A percentile compares a stretch with the other conserved stretches of the same genome.
phyloP scores from a whole-genome alignment of 2,888 invertebrate genomes.

The Camptogramma bilineatum region DNA sequence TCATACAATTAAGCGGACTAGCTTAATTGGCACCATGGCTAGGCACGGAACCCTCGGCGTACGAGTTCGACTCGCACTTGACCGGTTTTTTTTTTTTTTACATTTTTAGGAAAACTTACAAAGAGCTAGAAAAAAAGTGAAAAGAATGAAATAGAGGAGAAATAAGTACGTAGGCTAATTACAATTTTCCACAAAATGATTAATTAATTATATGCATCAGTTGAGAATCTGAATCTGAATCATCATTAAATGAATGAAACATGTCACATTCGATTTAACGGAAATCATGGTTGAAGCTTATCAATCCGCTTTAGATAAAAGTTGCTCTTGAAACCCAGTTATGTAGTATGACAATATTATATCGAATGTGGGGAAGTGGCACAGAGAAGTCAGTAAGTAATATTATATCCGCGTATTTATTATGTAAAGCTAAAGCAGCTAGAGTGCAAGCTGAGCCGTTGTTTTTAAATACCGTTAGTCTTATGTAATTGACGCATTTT shows the following conservation, averaged over 20 bases:
- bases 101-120: too few relatives aligned
- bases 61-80: too few relatives aligned
- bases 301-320: conserved; percentile 36
- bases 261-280: not conserved
- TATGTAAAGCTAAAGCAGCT: conserved; percentile 57
- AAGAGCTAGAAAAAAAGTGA: too few relatives aligned
- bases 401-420: conserved; percentile 53
- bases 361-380: conserved; percentile 53
- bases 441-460: conserved; percentile 32
- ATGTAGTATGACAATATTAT: conserved; percentile 28
- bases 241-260: not conserved
- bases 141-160: too few relatives aligned
- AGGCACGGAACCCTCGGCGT: too few relatives aligned
- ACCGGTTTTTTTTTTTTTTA: too few relatives aligned
- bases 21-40: too few relatives aligned
- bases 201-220: too few relatives aligned
- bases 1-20: too few relatives aligned
- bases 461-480: conserved; percentile 48
- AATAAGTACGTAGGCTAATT: too few relatives aligned
- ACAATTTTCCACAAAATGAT: too few relatives aligned
- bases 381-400: conserved; percentile 45
- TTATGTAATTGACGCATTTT: conserved; percentile 50
- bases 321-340: conserved; percentile 44
- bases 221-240: too few relatives aligned
- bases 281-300: conserved; percentile 15